These are phyloP conservation scores for Bubo bubo DNA, from an alignment of 2,113 vertebrate genomes.

Conservation along the genomic window DNA sequence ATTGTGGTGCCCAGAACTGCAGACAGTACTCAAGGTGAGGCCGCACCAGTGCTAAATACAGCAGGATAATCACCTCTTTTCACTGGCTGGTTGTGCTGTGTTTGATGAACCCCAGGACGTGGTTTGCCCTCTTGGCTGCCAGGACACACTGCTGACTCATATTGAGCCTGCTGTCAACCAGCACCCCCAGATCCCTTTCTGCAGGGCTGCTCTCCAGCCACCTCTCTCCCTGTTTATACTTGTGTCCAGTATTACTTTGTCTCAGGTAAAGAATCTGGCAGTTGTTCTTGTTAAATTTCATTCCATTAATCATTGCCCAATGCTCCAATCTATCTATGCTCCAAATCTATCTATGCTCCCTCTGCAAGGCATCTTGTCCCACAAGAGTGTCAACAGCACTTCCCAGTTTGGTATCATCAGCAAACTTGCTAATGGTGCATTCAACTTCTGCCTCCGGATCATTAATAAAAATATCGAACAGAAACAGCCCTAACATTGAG, in stretches of 20 bases:
- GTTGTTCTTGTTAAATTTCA: background rate
- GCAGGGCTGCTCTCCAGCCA: background rate
- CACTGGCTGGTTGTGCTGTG: background rate
- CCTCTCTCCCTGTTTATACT: background rate
- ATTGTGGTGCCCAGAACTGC: background rate
- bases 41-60: accelerated
- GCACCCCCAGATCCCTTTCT: background rate
- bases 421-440: background rate
- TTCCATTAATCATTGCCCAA: background rate
- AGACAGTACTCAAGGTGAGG: background rate
- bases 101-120: background rate
- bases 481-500: background rate
- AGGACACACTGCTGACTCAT: background rate
- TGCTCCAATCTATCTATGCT: background rate
- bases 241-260: background rate
- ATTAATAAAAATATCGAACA: background rate
- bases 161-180: background rate
- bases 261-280: background rate
- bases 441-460: background rate
- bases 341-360: background rate
- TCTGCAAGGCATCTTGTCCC: background rate
- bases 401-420: background rate
- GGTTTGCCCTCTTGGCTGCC: background rate
- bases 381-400: background rate
- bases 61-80: accelerated